Conservation (phyloP, 2,113 vertebrate genomes). For the Alectura lathami region DNA sequence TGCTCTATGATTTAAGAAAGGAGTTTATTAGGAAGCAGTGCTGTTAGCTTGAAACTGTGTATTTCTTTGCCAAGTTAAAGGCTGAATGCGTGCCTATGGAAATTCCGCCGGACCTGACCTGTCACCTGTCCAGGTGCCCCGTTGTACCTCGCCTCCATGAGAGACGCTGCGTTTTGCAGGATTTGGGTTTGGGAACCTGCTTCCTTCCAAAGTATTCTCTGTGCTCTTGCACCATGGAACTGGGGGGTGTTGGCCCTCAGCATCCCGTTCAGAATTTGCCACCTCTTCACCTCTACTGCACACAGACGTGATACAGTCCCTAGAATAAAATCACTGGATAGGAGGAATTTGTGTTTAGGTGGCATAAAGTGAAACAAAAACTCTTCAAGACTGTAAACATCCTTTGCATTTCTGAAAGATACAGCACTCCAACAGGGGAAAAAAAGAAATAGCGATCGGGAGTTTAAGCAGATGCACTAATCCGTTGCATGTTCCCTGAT, state of each 20-base stretch:
- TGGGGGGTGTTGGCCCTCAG: too few species aligned
- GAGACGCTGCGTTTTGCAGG: neutral
- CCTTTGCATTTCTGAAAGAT: neutral
- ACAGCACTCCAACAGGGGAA: neutral
- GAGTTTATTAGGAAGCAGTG: neutral
- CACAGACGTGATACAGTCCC: neutral
- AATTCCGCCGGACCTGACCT: neutral
- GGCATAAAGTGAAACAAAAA: neutral
- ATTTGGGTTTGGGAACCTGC: neutral
- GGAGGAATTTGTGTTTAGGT: neutral
- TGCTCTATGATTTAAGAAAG: constrained; percentile 35
- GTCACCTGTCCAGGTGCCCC: neutral
- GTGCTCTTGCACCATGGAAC: rapidly evolving
- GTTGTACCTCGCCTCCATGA: neutral
- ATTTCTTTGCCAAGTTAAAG: neutral
- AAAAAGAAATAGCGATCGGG: neutral
- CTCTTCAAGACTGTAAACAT: neutral
- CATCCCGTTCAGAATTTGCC: neutral
- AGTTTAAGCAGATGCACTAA: neutral
- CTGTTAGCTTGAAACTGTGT: neutral
- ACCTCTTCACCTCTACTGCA: neutral
- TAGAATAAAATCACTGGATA: neutral
- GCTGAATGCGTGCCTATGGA: neutral
- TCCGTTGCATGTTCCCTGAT: neutral
- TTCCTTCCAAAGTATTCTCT: neutral